Conservation (phyloP, 2,797 vertebrate species). For the Ataeniobius toweri region DNA sequence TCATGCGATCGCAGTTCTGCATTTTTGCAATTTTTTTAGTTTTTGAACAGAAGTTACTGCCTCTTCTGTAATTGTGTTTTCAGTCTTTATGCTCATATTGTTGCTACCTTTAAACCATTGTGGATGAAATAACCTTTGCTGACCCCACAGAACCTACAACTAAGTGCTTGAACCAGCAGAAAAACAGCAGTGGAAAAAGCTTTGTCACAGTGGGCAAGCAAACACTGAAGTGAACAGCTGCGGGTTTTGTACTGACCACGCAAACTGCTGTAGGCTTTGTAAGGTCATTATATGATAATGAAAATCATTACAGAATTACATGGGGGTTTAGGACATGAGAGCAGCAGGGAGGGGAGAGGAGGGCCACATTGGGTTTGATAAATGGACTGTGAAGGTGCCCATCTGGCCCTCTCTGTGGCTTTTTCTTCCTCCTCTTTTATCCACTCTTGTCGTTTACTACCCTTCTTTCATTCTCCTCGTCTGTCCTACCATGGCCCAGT, state of each 20-base stretch:
- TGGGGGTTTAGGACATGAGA: conserved; percentile 95
- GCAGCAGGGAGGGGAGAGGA: conserved; percentile 79
- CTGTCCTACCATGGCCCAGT: conserved; percentile 68
- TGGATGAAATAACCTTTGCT: conserved; percentile 80
- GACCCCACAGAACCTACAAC: conserved; percentile 82
- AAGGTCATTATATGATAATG: conserved; percentile 98
- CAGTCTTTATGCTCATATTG: conserved; percentile 56
- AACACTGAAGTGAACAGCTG: conserved; percentile 89
- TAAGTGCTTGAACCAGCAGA: conserved; percentile 76
- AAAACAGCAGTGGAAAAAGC: conserved; percentile 53
- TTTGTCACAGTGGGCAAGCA: conserved; percentile 80
- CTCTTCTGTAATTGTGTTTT: conserved; percentile 46
- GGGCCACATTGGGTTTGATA: conserved; percentile 94
- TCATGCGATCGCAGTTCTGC: conserved; percentile 1
- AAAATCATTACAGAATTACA: conserved; percentile 99
- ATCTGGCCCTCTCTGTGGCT: conserved; percentile 92
- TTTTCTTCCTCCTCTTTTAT: conserved; percentile 80
- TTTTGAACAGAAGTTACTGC: background rate
- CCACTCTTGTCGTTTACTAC: conserved; percentile 75
- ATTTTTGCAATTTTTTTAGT: background rate
- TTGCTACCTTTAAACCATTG: conserved; percentile 33
- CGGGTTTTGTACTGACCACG: conserved; percentile 84
- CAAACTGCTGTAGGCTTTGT: conserved; percentile 88
- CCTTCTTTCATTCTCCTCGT: conserved; percentile 73
- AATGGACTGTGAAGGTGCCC: conserved; percentile 99